These are phyloP conservation scores for Uloborus plumipes DNA, from an alignment of 2,888 invertebrate genomes.

Conservation along the genomic window DNA sequence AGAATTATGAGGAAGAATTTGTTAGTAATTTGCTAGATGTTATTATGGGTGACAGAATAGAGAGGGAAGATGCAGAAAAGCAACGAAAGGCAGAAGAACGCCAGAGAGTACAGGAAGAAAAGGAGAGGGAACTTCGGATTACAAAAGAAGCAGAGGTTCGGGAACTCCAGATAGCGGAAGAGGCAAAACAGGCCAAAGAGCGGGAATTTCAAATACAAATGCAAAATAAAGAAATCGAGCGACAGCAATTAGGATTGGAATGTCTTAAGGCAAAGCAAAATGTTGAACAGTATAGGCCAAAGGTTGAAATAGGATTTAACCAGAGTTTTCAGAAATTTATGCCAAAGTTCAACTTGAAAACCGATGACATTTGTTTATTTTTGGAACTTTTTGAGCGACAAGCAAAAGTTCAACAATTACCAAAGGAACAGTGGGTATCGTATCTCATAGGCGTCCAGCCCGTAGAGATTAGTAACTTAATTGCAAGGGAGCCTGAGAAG, in stretches of 20 bases:
- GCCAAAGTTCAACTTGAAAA: slow-evolving; percentile 3
- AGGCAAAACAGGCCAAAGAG: no score
- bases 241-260: no score
- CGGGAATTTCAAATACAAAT: neutral
- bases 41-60: no score
- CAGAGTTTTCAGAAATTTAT: no score
- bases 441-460: slow-evolving; percentile 5
- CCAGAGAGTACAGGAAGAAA: slow-evolving; percentile 2
- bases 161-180: no score
- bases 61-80: neutral
- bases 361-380: slow-evolving; percentile 2
- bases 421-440: neutral
- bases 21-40: no score
- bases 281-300: no score
- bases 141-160: no score
- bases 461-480: neutral
- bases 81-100: neutral
- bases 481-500: slow-evolving; percentile 5
- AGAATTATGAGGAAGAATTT: no score
- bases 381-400: slow-evolving; percentile 11
- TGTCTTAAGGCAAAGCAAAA: no score
- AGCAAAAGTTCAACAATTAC: neutral
- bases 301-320: no score
- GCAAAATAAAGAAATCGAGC: neutral
- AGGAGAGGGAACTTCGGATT: no score